Conservation (phyloP, 1,140 invertebrate species). For the Hyles vespertilio region DNA sequence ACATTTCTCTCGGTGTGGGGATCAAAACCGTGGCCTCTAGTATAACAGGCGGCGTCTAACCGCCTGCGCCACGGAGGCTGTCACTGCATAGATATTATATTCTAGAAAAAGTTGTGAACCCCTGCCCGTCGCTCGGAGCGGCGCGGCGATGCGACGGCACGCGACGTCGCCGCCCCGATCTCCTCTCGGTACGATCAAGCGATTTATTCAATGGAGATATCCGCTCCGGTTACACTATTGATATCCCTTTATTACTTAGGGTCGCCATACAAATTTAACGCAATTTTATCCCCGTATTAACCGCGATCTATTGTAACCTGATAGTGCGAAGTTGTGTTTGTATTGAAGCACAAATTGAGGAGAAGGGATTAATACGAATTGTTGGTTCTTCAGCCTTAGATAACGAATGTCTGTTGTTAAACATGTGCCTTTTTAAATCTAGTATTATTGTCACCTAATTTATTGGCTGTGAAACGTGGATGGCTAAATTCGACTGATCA, state of each 20-base stretch:
- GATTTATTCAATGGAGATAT: slow-evolving; percentile 61
- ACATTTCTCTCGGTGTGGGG: too few species aligned
- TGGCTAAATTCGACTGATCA: too few species aligned
- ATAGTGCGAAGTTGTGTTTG: not conserved
- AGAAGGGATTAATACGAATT: too few species aligned
- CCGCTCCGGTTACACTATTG: slow-evolving; percentile 47
- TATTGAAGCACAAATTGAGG: too few species aligned
- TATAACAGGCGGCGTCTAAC: too few species aligned
- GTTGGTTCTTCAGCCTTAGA: too few species aligned
- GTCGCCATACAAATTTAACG: slow-evolving; percentile 22
- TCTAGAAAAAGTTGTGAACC: slow-evolving; percentile 19
- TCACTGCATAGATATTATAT: not conserved
- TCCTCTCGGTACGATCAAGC: slow-evolving; percentile 18
- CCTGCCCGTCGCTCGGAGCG: slow-evolving; percentile 31
- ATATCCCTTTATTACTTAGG: slow-evolving; percentile 36
- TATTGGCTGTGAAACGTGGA: too few species aligned
- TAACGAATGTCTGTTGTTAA: too few species aligned
- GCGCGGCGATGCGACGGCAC: slow-evolving; percentile 6
- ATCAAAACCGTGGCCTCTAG: too few species aligned
- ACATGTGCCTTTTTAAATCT: too few species aligned
- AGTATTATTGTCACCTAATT: too few species aligned
- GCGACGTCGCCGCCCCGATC: slow-evolving; percentile 2
- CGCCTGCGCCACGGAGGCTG: too few species aligned
- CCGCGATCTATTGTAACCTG: not conserved
- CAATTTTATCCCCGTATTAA: slow-evolving; percentile 1